Conservation (phyloP, 2,888 invertebrate species). For the Cantharis flavilabris region DNA sequence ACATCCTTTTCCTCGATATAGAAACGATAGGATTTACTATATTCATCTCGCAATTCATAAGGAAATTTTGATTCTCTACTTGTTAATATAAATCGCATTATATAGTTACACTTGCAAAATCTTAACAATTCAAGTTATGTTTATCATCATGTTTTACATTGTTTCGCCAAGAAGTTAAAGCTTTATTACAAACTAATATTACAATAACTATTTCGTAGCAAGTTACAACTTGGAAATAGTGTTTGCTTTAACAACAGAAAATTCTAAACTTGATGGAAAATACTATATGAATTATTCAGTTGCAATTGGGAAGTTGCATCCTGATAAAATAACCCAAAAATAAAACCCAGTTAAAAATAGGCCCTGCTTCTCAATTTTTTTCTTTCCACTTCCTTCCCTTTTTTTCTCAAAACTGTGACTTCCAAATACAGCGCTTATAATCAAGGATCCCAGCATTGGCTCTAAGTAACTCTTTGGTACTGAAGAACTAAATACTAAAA, state of each 20-base stretch:
- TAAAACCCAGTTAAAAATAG: no score
- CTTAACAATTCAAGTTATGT: background rate
- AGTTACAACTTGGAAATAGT: background rate
- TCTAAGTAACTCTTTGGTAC: no score
- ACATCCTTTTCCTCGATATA: background rate
- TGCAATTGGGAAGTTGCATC: no score
- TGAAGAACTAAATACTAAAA: no score
- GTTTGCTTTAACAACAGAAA: background rate
- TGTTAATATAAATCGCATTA: background rate
- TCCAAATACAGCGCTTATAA: no score
- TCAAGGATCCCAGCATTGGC: no score
- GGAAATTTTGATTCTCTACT: background rate
- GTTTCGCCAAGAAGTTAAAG: background rate
- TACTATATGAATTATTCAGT: background rate
- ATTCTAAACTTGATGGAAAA: background rate
- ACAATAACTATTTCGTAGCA: background rate
- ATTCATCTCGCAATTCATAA: background rate
- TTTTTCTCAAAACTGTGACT: no score
- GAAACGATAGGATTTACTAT: background rate
- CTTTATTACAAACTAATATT: background rate
- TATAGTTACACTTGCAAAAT: background rate
- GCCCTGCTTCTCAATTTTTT: no score
- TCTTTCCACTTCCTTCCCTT: no score
- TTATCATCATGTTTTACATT: background rate
- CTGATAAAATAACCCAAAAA: no score